Evolutionary conservation across 2,888 invertebrate genomes (phyloP).

Genomic region (Alsophila aescularia): DNA sequence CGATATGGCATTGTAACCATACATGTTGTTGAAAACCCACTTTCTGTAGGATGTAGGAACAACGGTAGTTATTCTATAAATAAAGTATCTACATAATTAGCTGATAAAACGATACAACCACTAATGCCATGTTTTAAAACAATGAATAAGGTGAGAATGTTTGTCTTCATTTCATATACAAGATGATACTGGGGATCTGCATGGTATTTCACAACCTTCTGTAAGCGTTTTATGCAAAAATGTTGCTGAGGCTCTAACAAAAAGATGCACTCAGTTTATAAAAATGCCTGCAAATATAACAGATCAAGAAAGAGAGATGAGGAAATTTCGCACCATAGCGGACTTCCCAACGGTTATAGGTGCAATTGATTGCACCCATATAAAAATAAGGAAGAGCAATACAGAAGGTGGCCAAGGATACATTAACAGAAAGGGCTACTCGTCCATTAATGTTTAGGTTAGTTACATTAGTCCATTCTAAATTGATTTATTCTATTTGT

Average conservation of each 20-base stretch:
- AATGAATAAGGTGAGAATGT: no score
- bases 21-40: no score
- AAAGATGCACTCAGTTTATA: not conserved
- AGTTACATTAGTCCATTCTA: not conserved
- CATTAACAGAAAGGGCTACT: conserved; percentile 4
- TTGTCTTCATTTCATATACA: conserved; percentile 30
- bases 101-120: no score
- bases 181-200: conserved; percentile 29
- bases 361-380: no score
- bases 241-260: conserved; percentile 21
- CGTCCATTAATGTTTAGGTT: conserved; percentile 14
- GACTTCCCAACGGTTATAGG: not conserved
- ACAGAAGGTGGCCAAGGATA: not conserved
- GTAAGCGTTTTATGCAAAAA: conserved; percentile 22
- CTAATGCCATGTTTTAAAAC: no score
- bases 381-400: not conserved
- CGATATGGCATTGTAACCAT: no score
- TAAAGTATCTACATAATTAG: no score
- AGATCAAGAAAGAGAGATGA: not conserved
- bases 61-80: no score
- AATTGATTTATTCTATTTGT: no score
- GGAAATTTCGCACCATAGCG: not conserved
- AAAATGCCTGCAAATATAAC: not conserved
- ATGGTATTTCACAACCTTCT: conserved; percentile 25
- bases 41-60: no score